Evolutionary conservation across 2,888 invertebrate genomes (phyloP).

Genomic region (Eubasilissa splendida): DNA sequence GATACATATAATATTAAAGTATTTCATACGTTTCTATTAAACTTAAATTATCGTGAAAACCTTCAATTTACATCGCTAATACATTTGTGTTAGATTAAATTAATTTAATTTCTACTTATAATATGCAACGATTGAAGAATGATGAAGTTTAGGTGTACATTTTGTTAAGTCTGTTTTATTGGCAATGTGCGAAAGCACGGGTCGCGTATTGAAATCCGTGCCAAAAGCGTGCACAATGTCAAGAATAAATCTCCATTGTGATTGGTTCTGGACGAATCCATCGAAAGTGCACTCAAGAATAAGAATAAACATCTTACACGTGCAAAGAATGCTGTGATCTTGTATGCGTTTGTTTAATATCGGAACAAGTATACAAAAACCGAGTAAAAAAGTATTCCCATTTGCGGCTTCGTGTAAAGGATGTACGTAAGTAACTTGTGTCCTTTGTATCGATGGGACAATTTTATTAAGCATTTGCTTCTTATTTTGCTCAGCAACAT

Average conservation of each 20-base stretch:
- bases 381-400: neutral
- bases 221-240: constrained; percentile 41
- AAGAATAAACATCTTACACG: constrained; percentile 56
- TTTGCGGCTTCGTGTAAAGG: neutral
- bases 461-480: neutral
- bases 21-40: too few species aligned
- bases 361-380: neutral
- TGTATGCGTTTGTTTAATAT: neutral
- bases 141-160: neutral
- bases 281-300: constrained; percentile 54
- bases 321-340: constrained; percentile 35
- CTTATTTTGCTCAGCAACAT: neutral
- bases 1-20: too few species aligned
- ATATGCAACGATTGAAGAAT: too few species aligned
- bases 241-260: constrained; percentile 40
- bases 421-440: neutral
- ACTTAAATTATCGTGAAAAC: too few species aligned
- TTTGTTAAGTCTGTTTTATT: neutral
- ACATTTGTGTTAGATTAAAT: too few species aligned
- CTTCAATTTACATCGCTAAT: too few species aligned
- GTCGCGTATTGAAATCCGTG: constrained; percentile 25
- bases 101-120: too few species aligned
- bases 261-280: constrained; percentile 12
- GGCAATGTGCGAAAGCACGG: neutral
- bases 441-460: neutral